These are phyloP conservation scores for Mobula birostris DNA, from an alignment of 2,113 vertebrate species.

Conservation along the genomic window DNA sequence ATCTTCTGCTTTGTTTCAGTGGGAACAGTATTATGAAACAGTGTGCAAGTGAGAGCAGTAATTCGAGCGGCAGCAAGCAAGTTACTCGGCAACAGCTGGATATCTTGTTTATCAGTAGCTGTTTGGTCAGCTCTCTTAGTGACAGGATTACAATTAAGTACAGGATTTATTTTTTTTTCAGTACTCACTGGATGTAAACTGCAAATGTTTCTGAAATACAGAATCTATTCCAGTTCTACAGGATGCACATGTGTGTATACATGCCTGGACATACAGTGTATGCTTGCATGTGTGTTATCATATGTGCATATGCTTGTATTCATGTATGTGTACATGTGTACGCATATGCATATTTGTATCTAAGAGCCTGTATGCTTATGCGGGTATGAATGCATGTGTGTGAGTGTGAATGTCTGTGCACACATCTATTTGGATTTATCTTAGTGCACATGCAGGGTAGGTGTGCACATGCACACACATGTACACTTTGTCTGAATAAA, in stretches of 20 bases:
- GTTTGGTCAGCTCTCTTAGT: background rate
- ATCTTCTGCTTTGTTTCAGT: too few relatives aligned
- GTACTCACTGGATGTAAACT: background rate
- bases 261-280: background rate
- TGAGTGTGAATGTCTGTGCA: too few relatives aligned
- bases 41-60: background rate
- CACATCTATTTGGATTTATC: too few relatives aligned
- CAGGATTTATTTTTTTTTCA: background rate
- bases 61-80: background rate
- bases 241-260: background rate
- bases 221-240: background rate
- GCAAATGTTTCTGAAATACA: background rate
- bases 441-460: too few relatives aligned
- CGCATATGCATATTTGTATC: background rate
- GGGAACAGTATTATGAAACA: background rate
- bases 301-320: background rate
- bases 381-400: too few relatives aligned
- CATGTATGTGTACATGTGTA: background rate
- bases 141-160: constrained; percentile 10
- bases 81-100: background rate
- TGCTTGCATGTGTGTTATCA: background rate
- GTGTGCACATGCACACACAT: too few relatives aligned
- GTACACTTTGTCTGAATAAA: too few relatives aligned
- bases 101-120: background rate
- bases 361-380: too few relatives aligned